Evolutionary conservation across 2,888 invertebrate genomes (phyloP), one percentile per base, ranked within the genome.

Genomic region (Pterostichus madidus): DNA sequence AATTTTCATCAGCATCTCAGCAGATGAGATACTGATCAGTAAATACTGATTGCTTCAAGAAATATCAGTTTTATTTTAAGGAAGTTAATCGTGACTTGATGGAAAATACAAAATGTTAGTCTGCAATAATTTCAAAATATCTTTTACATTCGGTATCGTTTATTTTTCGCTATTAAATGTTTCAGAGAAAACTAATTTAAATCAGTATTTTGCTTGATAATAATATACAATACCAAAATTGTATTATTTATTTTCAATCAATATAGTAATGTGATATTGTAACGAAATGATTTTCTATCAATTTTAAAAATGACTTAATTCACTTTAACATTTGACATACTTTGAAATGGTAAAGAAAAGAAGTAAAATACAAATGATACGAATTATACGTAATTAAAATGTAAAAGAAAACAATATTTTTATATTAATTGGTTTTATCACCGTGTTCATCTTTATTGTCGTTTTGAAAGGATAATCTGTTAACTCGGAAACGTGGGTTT

Each of bases 391-490:
- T 64, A 71, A 71, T 71, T 39, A 71, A 71, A 71, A 71, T 35
- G 17, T 7, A 77, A 52, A 49, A 75, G 17, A 76, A 7, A 53
- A 49, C 10, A 53, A 77, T 75, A 77, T 56, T 56, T 77, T 77
- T 77, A 77, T 77, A 56, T 77, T 77, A 77, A 77, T 77, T 77
- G 77, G 77, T 39, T 53, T 77, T 56, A 77, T 77, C 77, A 15
- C 17, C 4, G 31, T 56, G 17, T 56, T 77, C 77, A 77, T 77
- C 77, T 77, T 77, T 77, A 77, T 77, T 31, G 39, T 56, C 56
- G 15, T 56, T 53, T 56, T 56, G 56, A 56, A 77, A 56, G 56
- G 56, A 77, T 77, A 77, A 77, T 77, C 77, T 32, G 32, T 56
- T 15, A 53, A 76, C 11, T 73, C 24, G 10, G 13, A 31, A 76